Evolutionary conservation across 2,888 invertebrate genomes (phyloP), one percentile per base, ranked within the genome.

Genomic region (Himalopsyche tibetana): DNA sequence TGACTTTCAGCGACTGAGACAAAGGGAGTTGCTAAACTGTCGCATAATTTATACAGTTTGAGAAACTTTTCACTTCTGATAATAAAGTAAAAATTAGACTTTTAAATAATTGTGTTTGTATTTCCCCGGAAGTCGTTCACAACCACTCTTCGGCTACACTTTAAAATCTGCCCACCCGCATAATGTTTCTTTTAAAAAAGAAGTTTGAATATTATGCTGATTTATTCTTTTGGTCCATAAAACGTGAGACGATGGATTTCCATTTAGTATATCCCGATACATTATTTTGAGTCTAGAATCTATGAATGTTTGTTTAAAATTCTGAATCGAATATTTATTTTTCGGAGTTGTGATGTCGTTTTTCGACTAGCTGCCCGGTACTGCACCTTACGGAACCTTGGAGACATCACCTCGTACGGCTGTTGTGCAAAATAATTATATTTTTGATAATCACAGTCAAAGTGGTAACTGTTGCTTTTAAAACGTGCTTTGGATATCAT

Each of bases 31-130:
- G 63, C 63, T 63, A 63, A 63, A 28, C 63, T 63, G 63, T 63
- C 63, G 63, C 63, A 63, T 63, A 63, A 63, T 63, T 63, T 63
- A 63, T 63, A 63, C 63, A 63, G 63, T 63, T 63, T 63, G 19
- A n/a, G 63, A 63, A 63, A 63, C 63, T 63, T 63, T 63, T 63
- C 63, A 63, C 63, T 63, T 63, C 63, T 63, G 63, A 19, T 63
- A 63, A 63, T 63, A 63, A 63, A 63, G 63, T 56, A 63, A 63
- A 63, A 63, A 63, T 63, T 63, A 63, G 63, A 63, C 63, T 63
- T 63, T 63, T 63, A 63, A 63, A 63, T 63, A 63, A 63, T 63
- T 63, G 63, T 63, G 63, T 63, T 63, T n/a, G 19, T 63, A 28
- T 63, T 63, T 63, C 63, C 63, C 19, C 3, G 19, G 63, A 28